Evolutionary conservation across 2,888 invertebrate genomes (phyloP).

Genomic region (Clanis bilineata): DNA sequence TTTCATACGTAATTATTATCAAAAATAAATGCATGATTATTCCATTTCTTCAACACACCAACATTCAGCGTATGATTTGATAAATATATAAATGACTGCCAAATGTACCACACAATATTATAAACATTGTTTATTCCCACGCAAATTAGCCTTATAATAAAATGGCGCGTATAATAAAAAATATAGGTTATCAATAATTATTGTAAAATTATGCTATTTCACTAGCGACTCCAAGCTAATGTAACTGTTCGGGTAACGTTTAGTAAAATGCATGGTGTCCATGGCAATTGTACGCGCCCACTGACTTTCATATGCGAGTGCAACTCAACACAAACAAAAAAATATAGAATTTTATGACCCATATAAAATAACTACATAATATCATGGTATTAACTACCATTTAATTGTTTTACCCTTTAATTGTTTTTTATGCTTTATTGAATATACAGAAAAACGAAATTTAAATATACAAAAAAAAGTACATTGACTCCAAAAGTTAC

Average conservation of each 20-base stretch:
- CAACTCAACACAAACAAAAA: not conserved
- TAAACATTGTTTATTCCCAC: constrained; percentile 8
- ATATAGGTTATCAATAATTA: constrained; percentile 20
- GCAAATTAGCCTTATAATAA: constrained; percentile 21
- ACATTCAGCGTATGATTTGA: too few relatives aligned
- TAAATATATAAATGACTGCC: too few relatives aligned
- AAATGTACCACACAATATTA: not conserved
- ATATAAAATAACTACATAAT: too few relatives aligned
- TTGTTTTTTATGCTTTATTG: too few relatives aligned
- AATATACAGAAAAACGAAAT: too few relatives aligned
- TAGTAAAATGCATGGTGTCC: constrained; percentile 53
- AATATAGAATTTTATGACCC: too few relatives aligned
- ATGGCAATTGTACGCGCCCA: constrained; percentile 39
- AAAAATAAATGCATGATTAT: too few relatives aligned
- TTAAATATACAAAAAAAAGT: not conserved
- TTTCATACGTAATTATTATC: too few relatives aligned
- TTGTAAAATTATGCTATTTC: constrained; percentile 65
- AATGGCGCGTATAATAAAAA: constrained; percentile 23
- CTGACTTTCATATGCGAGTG: not conserved
- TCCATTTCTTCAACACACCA: too few relatives aligned
- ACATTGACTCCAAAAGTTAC: not conserved
- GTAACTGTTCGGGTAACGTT: constrained; percentile 72
- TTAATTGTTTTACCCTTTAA: too few relatives aligned
- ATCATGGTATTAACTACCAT: too few relatives aligned
- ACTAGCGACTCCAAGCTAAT: constrained; percentile 72